Percentiles rank a stretch among this genome's conserved stretches.
Evolutionary conservation across 92 coral and sea anemone genomes (phyloP).

Genomic region (Zoanthus gigantus): DNA sequence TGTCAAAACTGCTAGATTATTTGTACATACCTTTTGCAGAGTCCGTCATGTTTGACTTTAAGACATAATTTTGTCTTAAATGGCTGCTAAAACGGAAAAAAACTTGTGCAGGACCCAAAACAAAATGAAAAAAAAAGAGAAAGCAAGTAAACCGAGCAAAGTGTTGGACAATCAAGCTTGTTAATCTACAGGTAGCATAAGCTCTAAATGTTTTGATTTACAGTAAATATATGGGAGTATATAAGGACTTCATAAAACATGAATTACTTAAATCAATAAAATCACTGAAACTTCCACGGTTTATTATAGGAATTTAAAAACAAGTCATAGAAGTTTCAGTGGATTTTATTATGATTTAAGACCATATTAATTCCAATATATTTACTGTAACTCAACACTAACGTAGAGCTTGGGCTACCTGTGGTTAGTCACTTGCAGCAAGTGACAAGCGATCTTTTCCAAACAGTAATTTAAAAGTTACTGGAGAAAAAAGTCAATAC

Average conservation of each 20-base stretch:
- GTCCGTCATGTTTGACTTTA: constrained; percentile 2
- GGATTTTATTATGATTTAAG: too few relatives aligned
- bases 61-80: neutral
- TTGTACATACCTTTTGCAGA: neutral
- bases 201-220: too few relatives aligned
- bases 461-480: neutral
- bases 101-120: neutral
- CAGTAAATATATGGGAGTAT: too few relatives aligned
- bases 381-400: too few relatives aligned
- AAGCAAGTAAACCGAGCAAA: neutral
- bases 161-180: constrained; percentile 2
- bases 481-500: neutral
- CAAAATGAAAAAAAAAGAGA: neutral
- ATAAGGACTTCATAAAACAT: too few relatives aligned
- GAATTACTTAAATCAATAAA: too few relatives aligned
- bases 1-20: constrained; percentile 19
- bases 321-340: too few relatives aligned
- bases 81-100: constrained; percentile 18
- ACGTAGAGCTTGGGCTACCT: too few relatives aligned
- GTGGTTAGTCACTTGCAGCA: neutral
- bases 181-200: neutral
- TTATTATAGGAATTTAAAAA: too few relatives aligned
- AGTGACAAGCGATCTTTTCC: too few relatives aligned
- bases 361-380: too few relatives aligned
- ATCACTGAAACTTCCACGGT: too few relatives aligned